Percentiles rank a stretch among this genome's conserved stretches.
These are phyloP conservation scores for Dreissena rostriformis DNA, from an alignment of 1,140 invertebrate species.

Conservation along the genomic window DNA sequence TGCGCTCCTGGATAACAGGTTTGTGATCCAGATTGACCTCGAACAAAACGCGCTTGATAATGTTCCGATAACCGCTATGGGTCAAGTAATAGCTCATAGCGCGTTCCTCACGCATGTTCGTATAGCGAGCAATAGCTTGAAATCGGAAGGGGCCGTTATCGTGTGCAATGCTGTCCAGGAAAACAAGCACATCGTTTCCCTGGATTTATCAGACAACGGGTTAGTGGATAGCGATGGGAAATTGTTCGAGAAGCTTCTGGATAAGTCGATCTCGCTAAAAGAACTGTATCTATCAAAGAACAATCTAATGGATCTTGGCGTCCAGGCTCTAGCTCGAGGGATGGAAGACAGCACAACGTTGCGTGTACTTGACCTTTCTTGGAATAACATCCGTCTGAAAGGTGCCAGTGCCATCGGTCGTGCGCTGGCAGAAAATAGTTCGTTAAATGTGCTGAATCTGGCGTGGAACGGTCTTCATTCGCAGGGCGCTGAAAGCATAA, in stretches of 20 bases:
- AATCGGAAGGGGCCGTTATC: constrained; percentile 26
- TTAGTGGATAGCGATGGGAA: constrained; percentile 58
- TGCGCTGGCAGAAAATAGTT: constrained; percentile 57
- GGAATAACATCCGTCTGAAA: constrained; percentile 67
- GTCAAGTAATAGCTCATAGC: constrained; percentile 2
- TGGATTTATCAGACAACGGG: constrained; percentile 58
- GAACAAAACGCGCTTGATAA: constrained; percentile 28
- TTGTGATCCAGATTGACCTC: constrained; percentile 17
- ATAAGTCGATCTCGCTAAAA: constrained; percentile 33
- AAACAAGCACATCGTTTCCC: constrained; percentile 14
- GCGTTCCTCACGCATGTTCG: constrained; percentile 35
- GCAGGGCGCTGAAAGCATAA: constrained; percentile 59
- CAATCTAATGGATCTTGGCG: constrained; percentile 62
- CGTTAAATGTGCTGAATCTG: constrained; percentile 58
- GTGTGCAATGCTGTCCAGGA: constrained; percentile 33
- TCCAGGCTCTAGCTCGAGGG: constrained; percentile 52
- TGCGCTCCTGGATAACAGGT: background rate
- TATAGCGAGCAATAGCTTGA: constrained; percentile 28
- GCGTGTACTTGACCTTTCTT: constrained; percentile 63
- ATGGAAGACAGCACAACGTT: constrained; percentile 56
- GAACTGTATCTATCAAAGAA: constrained; percentile 63
- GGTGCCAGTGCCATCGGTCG: constrained; percentile 63
- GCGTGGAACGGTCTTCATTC: constrained; percentile 69
- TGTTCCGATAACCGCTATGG: background rate
- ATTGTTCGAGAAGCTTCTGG: constrained; percentile 50